Base-by-base conservation (phyloP, 2,888 invertebrate genomes). In the Perdita meconis region DNA sequence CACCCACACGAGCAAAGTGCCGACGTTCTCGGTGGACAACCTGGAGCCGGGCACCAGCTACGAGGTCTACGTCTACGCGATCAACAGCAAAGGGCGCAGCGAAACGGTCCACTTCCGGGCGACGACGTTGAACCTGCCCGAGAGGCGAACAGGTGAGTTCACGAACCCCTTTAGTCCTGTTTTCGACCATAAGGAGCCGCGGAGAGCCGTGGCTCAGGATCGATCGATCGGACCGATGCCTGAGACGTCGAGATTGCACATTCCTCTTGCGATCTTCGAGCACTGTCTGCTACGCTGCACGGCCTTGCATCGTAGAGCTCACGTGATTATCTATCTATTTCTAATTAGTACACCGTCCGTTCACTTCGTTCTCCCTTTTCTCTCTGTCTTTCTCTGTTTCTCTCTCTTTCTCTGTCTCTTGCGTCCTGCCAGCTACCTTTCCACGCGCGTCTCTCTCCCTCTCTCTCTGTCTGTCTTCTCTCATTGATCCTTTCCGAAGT, bases 61-160 rank as follows among this genome's bases (percentile, higher is more conserved):
- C 93, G 95, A 95, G 87, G 94, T 96, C 71, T 94, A 94, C 78
- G 92, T 96, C 73, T 95, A 95, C 85, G 95, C 96, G 51, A 94
- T 95, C 89, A 96, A 96, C 91, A 94, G 93, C 87, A 96, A 96
- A 90, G 96, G 96, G 51, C 93, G 94, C 64, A 96, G 96, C 92
- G 94, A 95, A 84, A 93, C 94, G 53, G 94, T 94, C 59, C 93
- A 94, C 53, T 92, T 96, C 64, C 94, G 95, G 86, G 95, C 95
- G n/a, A 95, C 94, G 86, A 96, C 96, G 1, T 92, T 96, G 56
- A 96, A 95, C 92, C 94, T 95, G 76, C 95, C 96, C 24, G 96
- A 96, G 90, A 95, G 95, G 90, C 95, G 95, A 89, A 95, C 95
- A 90, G 95, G 95, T 95, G 92, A 92, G 93, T 90, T 55, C 55